Base-by-base conservation (phyloP, 1,140 invertebrate genomes). In the Spodoptera frugiperda region DNA sequence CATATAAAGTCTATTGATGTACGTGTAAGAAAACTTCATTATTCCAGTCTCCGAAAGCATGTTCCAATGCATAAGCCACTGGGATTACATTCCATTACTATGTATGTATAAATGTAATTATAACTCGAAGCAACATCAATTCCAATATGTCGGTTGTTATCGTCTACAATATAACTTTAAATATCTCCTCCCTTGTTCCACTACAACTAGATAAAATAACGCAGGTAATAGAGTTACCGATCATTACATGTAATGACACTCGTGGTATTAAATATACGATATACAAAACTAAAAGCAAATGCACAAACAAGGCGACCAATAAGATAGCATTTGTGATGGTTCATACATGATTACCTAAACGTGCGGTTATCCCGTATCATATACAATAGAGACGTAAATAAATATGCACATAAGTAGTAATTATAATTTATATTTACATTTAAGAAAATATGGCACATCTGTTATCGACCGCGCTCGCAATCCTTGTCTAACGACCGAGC, bases 401-500 rank as follows among this genome's bases (percentile, higher is more conserved):
- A 93, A 94, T 93, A 93, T 91, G 85, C 86, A 90, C 84, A 89
- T 90, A 91, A 87, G 85, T 91, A 91, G 82, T 87, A 86, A 39
- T 87, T 90, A 92, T 94, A 92, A 94, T 92, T 93, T 93, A 93
- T 92, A 93, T 93, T 94, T 94, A 93, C 91, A 93, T 86, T 83
- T 91, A 91, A 90, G 88, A 93, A 90, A 92, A 94, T 94, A 94
- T 94, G 92, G 92, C 92, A 94, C 92, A 94, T 91, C 90, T 92
- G 86, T 89, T 88, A 87, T 89, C 89, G 89, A 91, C 87, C 89
- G 87, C 87, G 85, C 87, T 85, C 84, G 74, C 78, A 77, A 79
- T 53, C 72, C 72, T 80, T 63, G 80, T 81, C 75, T 72, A 21
- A 54, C 74, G 48, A 63, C 77, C 82, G 81, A 86, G 85, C 84